phyloP scores from a whole-genome alignment of 1,140 invertebrate genomes.

The Meloidogyne hapla region DNA sequence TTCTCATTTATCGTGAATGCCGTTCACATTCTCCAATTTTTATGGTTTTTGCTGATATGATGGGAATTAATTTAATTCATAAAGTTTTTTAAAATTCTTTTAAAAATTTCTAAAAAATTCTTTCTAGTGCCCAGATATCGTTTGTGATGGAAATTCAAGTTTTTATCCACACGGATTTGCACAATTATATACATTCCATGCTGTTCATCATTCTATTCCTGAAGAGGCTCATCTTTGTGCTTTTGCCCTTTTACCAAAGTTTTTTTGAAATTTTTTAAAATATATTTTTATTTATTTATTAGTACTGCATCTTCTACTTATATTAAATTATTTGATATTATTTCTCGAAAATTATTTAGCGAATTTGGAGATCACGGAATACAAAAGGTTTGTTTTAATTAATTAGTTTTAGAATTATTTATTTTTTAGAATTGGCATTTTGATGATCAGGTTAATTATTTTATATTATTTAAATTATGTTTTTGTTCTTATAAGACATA shows the following conservation, averaged over 20 bases:
- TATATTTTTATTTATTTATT: too few relatives aligned
- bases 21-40: neutral
- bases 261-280: too few relatives aligned
- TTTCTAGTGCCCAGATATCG: conserved; percentile 19
- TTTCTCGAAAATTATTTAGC: conserved; percentile 5
- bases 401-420: neutral
- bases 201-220: conserved; percentile 23
- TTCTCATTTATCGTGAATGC: conserved; percentile 22
- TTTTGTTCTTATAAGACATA: too few relatives aligned
- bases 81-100: conserved; percentile 12
- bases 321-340: conserved; percentile 19
- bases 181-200: conserved; percentile 25
- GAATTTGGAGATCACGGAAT: conserved; percentile 21
- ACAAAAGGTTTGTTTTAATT: conserved; percentile 1
- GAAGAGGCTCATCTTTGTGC: conserved; percentile 22
- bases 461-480: too few relatives aligned
- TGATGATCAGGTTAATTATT: conserved; percentile 16
- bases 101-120: neutral
- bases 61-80: conserved; percentile 21
- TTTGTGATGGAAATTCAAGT: conserved; percentile 25
- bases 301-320: neutral
- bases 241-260: conserved; percentile 20
- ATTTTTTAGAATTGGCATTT: conserved; percentile 23
- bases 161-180: conserved; percentile 19
- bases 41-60: conserved; percentile 22